Conservation (phyloP, 2,113 vertebrate genomes). For the Centropristis striata region DNA sequence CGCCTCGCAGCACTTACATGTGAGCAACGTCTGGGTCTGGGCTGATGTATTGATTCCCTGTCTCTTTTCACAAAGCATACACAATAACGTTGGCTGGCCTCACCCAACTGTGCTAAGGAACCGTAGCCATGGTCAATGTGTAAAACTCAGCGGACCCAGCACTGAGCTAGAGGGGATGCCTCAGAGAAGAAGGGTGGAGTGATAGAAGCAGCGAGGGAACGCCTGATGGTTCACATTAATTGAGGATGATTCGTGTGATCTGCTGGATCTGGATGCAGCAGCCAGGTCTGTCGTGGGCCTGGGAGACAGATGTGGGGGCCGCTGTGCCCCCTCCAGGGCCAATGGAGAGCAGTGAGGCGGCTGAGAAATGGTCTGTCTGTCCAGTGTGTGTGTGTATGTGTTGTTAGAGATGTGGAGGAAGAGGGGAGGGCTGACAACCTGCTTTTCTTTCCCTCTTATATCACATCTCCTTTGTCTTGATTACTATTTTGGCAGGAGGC, state of each 20-base stretch:
- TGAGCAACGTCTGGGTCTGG: constrained; percentile 65
- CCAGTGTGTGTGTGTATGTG: constrained; percentile 50
- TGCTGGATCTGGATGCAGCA: constrained; percentile 70
- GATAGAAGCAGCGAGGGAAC: constrained; percentile 63
- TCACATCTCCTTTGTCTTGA: constrained; percentile 81
- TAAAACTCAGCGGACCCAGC: constrained; percentile 72
- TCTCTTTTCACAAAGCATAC: constrained; percentile 73
- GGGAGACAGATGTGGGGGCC: constrained; percentile 86
- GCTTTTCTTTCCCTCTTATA: constrained; percentile 72
- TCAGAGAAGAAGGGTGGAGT: constrained; percentile 67
- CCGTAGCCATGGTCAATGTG: constrained; percentile 60
- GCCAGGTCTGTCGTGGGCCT: constrained; percentile 80
- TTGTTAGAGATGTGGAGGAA: constrained; percentile 21
- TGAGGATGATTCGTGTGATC: constrained; percentile 83
- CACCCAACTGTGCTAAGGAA: constrained; percentile 70
- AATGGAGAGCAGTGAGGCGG: constrained; percentile 77
- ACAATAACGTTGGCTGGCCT: constrained; percentile 61
- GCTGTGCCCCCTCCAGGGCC: constrained; percentile 75
- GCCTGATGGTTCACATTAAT: constrained; percentile 83
- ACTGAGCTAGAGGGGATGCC: constrained; percentile 70
- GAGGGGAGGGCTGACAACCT: constrained; percentile 57
- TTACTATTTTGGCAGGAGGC: constrained; percentile 76
- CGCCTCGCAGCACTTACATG: constrained; percentile 66
- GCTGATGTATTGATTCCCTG: constrained; percentile 78
- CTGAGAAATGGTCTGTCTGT: constrained; percentile 78